A percentile compares a stretch with the other conserved stretches of the same genome.
Conservation (phyloP, 2,797 vertebrate genomes). For the Serranus cabrilla region DNA sequence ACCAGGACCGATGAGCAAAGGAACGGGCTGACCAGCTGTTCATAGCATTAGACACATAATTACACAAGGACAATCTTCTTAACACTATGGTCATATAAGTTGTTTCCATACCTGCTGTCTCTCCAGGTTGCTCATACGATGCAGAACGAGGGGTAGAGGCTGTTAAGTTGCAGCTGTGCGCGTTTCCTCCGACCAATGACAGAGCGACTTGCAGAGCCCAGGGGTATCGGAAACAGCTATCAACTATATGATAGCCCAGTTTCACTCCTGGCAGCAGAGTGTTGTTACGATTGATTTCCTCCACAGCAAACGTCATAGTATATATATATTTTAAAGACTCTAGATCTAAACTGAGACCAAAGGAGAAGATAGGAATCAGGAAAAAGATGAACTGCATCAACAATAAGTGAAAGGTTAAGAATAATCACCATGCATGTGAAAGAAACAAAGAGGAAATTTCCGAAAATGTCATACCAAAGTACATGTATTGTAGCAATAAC, state of each 20-base stretch:
- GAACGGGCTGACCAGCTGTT: conserved; percentile 52
- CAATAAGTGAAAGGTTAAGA: neutral
- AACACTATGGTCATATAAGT: neutral
- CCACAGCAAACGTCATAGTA: conserved; percentile 79
- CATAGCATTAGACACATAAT: neutral
- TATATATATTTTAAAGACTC: conserved; percentile 69
- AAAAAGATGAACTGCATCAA: neutral
- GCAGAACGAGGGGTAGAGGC: neutral
- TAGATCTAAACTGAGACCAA: conserved; percentile 80
- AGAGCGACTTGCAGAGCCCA: conserved; percentile 65
- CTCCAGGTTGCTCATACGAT: neutral
- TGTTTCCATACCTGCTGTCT: conserved; percentile 25
- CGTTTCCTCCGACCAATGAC: conserved; percentile 59
- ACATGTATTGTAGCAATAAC: neutral
- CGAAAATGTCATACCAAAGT: neutral
- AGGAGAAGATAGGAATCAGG: neutral
- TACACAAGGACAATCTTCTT: neutral
- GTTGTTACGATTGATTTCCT: conserved; percentile 75
- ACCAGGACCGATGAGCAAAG: conserved; percentile 77
- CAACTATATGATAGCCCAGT: conserved; percentile 69
- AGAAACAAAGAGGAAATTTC: neutral
- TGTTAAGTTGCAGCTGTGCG: conserved; percentile 48
- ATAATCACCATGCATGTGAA: neutral
- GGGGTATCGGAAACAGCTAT: conserved; percentile 62
- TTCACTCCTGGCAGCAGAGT: conserved; percentile 67